Evolutionary conservation across 2,113 vertebrate species (phyloP).

Genomic region (human (Homo sapiens)): DNA sequence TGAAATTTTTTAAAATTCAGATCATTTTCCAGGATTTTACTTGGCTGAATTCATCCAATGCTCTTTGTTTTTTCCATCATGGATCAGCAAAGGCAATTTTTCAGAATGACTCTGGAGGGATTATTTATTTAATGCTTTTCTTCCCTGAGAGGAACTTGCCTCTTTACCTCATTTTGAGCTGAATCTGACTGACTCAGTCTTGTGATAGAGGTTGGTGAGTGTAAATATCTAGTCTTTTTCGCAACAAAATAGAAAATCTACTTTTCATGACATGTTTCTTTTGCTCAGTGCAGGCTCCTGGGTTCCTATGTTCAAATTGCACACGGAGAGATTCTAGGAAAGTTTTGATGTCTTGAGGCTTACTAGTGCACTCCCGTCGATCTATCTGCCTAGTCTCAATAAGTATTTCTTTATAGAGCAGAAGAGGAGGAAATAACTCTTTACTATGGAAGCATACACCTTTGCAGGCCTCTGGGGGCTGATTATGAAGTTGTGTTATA

Average conservation of each 20-base stretch:
- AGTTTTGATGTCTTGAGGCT: slow-evolving; percentile 70
- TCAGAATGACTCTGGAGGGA: slow-evolving; percentile 77
- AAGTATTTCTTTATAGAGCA: slow-evolving; percentile 59
- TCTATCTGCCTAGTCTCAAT: slow-evolving; percentile 63
- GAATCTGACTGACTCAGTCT: slow-evolving; percentile 66
- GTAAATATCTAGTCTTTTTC: slow-evolving; percentile 51
- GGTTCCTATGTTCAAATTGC: slow-evolving; percentile 70
- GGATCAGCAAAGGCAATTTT: slow-evolving; percentile 82
- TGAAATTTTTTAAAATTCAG: slow-evolving; percentile 73
- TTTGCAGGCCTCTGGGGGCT: background rate
- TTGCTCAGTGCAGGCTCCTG: slow-evolving; percentile 53
- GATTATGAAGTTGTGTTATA: background rate
- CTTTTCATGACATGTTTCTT: slow-evolving; percentile 64
- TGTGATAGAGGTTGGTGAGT: slow-evolving; percentile 56
- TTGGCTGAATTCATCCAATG: slow-evolving; percentile 69
- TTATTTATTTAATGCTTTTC: slow-evolving; percentile 75
- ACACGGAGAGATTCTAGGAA: background rate
- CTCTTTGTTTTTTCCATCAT: slow-evolving; percentile 67
- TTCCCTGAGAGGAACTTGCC: slow-evolving; percentile 74
- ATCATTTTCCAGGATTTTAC: slow-evolving; percentile 75
- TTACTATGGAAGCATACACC: background rate
- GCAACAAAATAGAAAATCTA: slow-evolving; percentile 62
- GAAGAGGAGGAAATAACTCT: background rate
- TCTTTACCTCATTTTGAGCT: slow-evolving; percentile 67
- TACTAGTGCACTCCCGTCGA: slow-evolving; percentile 62